These are phyloP conservation scores for Rhadinocentrus ornatus DNA, from an alignment of 2,797 vertebrate species.

Conservation along the genomic window DNA sequence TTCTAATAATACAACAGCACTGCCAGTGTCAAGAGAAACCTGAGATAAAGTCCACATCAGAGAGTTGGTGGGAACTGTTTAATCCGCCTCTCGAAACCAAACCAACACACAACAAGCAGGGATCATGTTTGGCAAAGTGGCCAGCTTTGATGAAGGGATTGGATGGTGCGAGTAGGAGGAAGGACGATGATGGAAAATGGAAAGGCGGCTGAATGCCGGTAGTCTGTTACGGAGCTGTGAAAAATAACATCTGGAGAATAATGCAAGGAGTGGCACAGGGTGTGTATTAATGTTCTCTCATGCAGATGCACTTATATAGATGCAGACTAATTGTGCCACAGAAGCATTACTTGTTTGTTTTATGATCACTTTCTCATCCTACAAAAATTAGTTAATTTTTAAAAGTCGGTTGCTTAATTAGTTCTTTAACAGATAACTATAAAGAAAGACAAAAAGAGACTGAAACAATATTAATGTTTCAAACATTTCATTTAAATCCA, in stretches of 20 bases:
- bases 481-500: conserved; percentile 25
- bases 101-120: conserved; percentile 76
- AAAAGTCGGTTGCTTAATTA: conserved; percentile 7
- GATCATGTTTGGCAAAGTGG: conserved; percentile 82
- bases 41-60: conserved; percentile 80
- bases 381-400: conserved; percentile 1
- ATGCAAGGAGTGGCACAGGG: conserved; percentile 43
- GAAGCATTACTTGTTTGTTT: conserved; percentile 11
- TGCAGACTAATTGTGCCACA: conserved; percentile 4
- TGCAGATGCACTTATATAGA: conserved; percentile 11
- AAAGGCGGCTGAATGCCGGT: conserved; percentile 47
- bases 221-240: conserved; percentile 55
- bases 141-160: conserved; percentile 75
- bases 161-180: conserved; percentile 67
- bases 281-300: conserved; percentile 25
- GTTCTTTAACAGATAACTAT: background rate
- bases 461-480: background rate
- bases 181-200: conserved; percentile 47
- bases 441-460: background rate
- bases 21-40: conserved; percentile 76
- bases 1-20: conserved; percentile 76
- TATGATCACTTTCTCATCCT: conserved; percentile 2
- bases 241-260: conserved; percentile 72
- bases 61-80: conserved; percentile 80
- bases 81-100: conserved; percentile 78